These are phyloP conservation scores for Leptinotarsa undecemlineata DNA, from an alignment of 1,140 invertebrate species.

Conservation along the genomic window DNA sequence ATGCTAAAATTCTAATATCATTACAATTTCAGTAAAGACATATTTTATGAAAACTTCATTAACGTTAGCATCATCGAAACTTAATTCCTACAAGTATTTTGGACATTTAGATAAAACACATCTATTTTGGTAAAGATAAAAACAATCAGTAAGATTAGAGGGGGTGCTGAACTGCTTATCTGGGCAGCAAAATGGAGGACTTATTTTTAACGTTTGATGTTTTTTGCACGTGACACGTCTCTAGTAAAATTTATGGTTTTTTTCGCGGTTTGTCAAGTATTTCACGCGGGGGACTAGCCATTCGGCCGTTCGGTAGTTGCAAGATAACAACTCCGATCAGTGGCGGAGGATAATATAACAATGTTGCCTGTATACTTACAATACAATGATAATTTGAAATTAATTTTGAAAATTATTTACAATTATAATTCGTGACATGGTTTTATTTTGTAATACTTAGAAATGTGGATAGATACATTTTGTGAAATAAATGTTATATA, in stretches of 20 bases:
- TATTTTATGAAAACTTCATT: background rate
- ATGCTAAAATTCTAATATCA: too few species aligned
- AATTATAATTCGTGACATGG: too few species aligned
- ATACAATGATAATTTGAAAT: too few species aligned
- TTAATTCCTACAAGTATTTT: background rate
- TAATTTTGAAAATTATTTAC: too few species aligned
- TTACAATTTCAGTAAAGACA: background rate
- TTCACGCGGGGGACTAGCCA: constrained; percentile 12
- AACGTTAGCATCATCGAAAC: background rate
- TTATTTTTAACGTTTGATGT: constrained; percentile 20
- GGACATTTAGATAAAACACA: constrained; percentile 9
- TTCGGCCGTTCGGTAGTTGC: constrained; percentile 17
- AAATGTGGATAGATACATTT: too few species aligned
- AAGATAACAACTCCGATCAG: constrained; percentile 7
- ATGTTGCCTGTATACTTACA: background rate
- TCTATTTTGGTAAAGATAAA: constrained; percentile 11
- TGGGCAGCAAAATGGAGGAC: constrained; percentile 20
- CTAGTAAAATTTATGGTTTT: constrained; percentile 16
- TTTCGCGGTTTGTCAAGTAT: constrained; percentile 23
- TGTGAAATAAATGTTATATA: too few species aligned
- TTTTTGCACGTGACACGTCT: constrained; percentile 20
- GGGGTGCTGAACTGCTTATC: constrained; percentile 10
- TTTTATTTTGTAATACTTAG: too few species aligned
- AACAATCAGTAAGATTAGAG: constrained; percentile 9
- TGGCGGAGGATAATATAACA: background rate